Base-by-base conservation (phyloP, 2,797 vertebrate species). In the Pseudomugil gertrudae region DNA sequence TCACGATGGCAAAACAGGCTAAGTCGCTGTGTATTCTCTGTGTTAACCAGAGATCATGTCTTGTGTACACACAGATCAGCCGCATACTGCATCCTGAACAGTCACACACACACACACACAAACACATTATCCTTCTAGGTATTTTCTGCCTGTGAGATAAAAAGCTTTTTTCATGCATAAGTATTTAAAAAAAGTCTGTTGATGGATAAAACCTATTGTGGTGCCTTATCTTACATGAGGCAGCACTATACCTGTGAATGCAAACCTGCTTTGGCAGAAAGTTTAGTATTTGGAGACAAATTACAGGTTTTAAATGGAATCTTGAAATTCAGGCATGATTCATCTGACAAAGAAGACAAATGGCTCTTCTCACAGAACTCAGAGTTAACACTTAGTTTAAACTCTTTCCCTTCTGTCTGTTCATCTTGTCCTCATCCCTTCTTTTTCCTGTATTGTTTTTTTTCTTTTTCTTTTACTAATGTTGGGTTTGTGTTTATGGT, bases 31-130 rank as follows among this genome's bases (percentile, higher is more conserved):
- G 81, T 89, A 88, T 90, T 88, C 84, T 80, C 68, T 21, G 57
- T 82, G 85, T 86, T 88, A 87, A 86, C 77, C 76, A 70, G 45
- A 76, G 84, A 90, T 88, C 78, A 79, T 63, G 80, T 66, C 70
- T n/a, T n/a, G 45, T 62, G 66, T 73, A 55, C 64, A 76, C 79
- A 76, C 61, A 86, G 74, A 84, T 84, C 76, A 83, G 29, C 60
- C 1, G 3, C 52, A 40, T 4, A 35, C 63, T 54, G 61, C 53
- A 55, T 47, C 52, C 62, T 13, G 55, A 24, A 55, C 55, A 36
- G 3, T 10, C 36, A 53, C 24, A 62, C 1, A 33, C 9, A 33
- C 1, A 1, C 9, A 10, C 9, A 10, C 7, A 33, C 9, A 38
- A 43, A 50, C 38, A 29, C n/a, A 23, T 33, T 32, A 52, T 45